A percentile compares a stretch with the other conserved stretches of the same genome.
Conservation (phyloP, 2,113 vertebrate species). For the Oxyura jamaicensis region DNA sequence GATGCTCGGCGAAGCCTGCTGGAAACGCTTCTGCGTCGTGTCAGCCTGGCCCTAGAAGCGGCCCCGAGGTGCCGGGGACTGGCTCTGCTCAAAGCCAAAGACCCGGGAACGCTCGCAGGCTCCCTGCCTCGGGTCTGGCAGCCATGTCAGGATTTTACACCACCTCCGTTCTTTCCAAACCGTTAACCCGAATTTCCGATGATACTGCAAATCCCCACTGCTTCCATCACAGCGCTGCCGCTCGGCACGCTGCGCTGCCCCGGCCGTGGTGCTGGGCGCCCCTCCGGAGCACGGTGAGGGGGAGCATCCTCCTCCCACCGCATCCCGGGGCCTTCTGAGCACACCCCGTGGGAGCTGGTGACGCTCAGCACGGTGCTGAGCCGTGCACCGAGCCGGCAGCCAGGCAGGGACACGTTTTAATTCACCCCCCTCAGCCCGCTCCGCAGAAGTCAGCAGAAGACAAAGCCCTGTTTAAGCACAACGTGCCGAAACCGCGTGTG, state of each 20-base stretch:
- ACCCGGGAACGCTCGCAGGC: neutral
- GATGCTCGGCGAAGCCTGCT: neutral
- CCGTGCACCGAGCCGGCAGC: neutral
- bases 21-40: neutral
- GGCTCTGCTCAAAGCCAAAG: neutral
- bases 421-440: neutral
- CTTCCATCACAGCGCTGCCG: fast-evolving
- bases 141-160: neutral
- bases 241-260: fast-evolving
- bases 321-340: fast-evolving
- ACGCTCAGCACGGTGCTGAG: neutral
- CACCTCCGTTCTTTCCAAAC: neutral
- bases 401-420: fast-evolving
- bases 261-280: fast-evolving
- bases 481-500: neutral
- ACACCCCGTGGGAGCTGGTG: neutral
- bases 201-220: fast-evolving
- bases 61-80: fast-evolving
- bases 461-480: fast-evolving
- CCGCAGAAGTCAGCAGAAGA: neutral
- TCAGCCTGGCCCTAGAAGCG: neutral
- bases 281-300: neutral
- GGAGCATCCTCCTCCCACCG: fast-evolving
- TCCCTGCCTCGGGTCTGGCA: neutral
- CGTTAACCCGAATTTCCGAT: fast-evolving